Percentiles rank a stretch among this genome's conserved stretches.
Conservation (phyloP, 2,888 invertebrate species). For the Nebria salina region DNA sequence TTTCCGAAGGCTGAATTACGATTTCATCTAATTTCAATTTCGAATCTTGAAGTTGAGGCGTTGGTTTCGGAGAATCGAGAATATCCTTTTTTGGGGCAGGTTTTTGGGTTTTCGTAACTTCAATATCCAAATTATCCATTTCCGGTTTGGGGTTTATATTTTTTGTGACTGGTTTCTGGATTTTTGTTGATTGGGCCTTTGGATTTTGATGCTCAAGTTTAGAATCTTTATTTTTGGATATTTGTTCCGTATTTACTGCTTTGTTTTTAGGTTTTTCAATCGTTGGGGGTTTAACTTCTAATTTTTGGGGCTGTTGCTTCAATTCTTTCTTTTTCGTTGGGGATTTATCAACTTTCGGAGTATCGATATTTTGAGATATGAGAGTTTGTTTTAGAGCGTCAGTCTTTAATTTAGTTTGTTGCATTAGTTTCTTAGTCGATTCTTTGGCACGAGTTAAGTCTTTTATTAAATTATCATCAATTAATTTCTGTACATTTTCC, state of each 20-base stretch:
- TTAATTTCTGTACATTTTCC: conserved; percentile 48
- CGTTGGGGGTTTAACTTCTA: background rate
- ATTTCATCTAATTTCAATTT: too few species aligned
- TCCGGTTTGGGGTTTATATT: conserved; percentile 38
- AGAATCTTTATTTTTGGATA: background rate
- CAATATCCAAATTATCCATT: background rate
- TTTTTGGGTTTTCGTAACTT: conserved; percentile 37
- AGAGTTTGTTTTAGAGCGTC: conserved; percentile 20
- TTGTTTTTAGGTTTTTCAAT: background rate
- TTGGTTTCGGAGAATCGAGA: too few species aligned
- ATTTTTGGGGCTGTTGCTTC: background rate
- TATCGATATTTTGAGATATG: conserved; percentile 17
- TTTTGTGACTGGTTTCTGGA: conserved; percentile 3
- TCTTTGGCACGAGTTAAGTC: conserved; percentile 53
- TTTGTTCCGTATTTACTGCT: background rate
- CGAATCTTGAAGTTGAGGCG: too few species aligned
- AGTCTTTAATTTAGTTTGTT: conserved; percentile 53
- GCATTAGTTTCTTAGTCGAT: conserved; percentile 57
- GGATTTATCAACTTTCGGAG: conserved; percentile 14
- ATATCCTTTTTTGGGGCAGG: background rate
- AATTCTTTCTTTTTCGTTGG: background rate
- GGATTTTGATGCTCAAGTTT: conserved; percentile 18
- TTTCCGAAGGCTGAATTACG: too few species aligned
- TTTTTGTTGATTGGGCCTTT: conserved; percentile 4
- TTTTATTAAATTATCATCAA: conserved; percentile 49